Percentiles rank a stretch among this genome's conserved stretches.
Conservation (phyloP, 2,888 invertebrate species). For the Scotopteryx bipunctaria region DNA sequence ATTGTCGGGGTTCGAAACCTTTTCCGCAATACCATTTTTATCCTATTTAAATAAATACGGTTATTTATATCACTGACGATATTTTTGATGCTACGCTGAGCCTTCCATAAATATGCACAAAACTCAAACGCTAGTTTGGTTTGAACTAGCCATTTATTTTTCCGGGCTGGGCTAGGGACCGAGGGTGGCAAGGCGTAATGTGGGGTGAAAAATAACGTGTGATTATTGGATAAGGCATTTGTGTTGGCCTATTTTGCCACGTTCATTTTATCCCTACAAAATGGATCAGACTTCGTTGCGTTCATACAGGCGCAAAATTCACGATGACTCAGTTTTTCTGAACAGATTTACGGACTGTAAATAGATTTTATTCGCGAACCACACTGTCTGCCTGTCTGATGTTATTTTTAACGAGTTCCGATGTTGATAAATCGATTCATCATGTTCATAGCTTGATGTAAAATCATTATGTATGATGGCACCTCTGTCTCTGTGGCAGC, state of each 20-base stretch:
- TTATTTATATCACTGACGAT: neutral
- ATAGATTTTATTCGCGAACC: slow-evolving; percentile 36
- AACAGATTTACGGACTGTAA: slow-evolving; percentile 30
- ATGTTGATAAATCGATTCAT: slow-evolving; percentile 23
- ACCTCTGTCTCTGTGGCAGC: neutral
- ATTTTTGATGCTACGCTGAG: neutral
- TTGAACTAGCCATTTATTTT: slow-evolving; percentile 22
- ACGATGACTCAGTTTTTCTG: slow-evolving; percentile 34
- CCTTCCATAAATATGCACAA: neutral
- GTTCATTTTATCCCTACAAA: slow-evolving; percentile 36
- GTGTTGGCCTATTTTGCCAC: slow-evolving; percentile 36
- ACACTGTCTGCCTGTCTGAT: slow-evolving; percentile 26
- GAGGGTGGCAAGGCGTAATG: slow-evolving; percentile 36
- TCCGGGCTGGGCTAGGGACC: slow-evolving; percentile 9
- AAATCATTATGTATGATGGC: neutral
- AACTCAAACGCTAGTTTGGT: slow-evolving; percentile 10
- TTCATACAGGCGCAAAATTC: slow-evolving; percentile 22
- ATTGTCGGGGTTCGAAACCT: neutral
- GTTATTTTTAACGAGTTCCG: slow-evolving; percentile 25
- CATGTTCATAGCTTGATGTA: neutral
- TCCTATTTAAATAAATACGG: too few species aligned
- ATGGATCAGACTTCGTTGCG: slow-evolving; percentile 24
- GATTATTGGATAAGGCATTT: slow-evolving; percentile 40
- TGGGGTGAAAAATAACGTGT: slow-evolving; percentile 38
- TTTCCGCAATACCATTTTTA: neutral